Conservation (phyloP, 1,140 invertebrate species). For the Lutraria rhynchaena region DNA sequence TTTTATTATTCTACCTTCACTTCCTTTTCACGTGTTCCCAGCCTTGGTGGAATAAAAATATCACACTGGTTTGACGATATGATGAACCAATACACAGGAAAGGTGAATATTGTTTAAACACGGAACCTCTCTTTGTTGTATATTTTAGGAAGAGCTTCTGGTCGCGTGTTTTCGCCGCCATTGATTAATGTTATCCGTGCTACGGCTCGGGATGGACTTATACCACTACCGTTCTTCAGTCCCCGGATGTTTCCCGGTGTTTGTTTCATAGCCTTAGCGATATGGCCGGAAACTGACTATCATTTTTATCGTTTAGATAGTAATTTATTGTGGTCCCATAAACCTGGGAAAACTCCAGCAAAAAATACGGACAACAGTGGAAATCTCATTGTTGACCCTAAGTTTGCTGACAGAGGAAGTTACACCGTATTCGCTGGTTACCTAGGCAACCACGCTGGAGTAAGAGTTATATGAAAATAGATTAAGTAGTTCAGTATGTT, state of each 20-base stretch:
- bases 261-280: slow-evolving; percentile 32
- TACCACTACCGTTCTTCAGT: slow-evolving; percentile 21
- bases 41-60: too few relatives aligned
- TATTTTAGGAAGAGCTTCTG: slow-evolving; percentile 43
- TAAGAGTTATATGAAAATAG: slow-evolving; percentile 28
- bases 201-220: slow-evolving; percentile 29
- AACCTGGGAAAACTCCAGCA: slow-evolving; percentile 29
- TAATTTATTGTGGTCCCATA: slow-evolving; percentile 46
- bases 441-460: slow-evolving; percentile 40
- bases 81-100: too few relatives aligned
- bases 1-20: too few relatives aligned
- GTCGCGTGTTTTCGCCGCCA: background rate
- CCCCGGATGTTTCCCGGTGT: slow-evolving; percentile 7
- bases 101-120: too few relatives aligned
- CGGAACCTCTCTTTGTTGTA: background rate
- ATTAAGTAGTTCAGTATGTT: too few relatives aligned
- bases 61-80: too few relatives aligned
- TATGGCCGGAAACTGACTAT: slow-evolving; percentile 36
- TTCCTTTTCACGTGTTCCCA: too few relatives aligned
- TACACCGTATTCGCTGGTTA: slow-evolving; percentile 44
- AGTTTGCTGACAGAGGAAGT: slow-evolving; percentile 25
- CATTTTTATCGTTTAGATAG: slow-evolving; percentile 50
- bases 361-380: slow-evolving; percentile 50
- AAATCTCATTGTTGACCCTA: slow-evolving; percentile 26
- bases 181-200: slow-evolving; percentile 14